Base-by-base conservation (phyloP, 2,797 vertebrate species). In the Cercopithecus mitis region DNA sequence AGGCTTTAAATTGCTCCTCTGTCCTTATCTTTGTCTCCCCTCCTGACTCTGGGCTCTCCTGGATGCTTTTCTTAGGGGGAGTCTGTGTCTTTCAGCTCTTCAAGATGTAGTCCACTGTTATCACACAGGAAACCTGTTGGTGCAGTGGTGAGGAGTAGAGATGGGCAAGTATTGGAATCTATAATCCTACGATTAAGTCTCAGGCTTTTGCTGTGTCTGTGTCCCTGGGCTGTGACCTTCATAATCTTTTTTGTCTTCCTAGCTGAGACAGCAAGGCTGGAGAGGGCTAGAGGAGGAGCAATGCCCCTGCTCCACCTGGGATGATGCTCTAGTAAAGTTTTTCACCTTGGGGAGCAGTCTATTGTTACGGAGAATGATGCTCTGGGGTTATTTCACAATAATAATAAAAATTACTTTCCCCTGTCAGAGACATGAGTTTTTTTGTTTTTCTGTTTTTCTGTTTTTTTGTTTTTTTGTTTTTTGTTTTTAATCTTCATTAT, bases 101-200 rank as follows among this genome's bases (percentile, higher is more conserved):
- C 30, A 13, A 6, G 1, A 14, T 52, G 19, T 0, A n/a, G n/a
- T 19, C 30, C 14, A 5, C n/a, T 33, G 6, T 61, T 14, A 25
- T 13, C 30, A 19, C 13, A 30, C 25, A 19, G 25, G 39, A 39
- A 7, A 3, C 64, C 67, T 47, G 15, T 3, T 58, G 30, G 13
- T 25, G 19, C 57, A 8, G 13, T 39, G 30, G n/a, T 47, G 25
- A 30, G 33, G 20, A 39, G 33, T 24, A 36, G 13, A 52, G 33
- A 4, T 22, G 24, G 19, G 4, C 19, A 41, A 25, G 27, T 1
- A 2, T 47, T 45, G 19, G 5, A 33, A 22, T 72, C 24, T 25
- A 10, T 50, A 6, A 43, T 30, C 22, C 84, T 12, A 19, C 5
- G 15, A 75, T 45, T 30, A 24, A 47, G 20, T 39, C 13, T 39